Conservation (phyloP, 1,140 invertebrate species). For the Pristionchus pacificus region DNA sequence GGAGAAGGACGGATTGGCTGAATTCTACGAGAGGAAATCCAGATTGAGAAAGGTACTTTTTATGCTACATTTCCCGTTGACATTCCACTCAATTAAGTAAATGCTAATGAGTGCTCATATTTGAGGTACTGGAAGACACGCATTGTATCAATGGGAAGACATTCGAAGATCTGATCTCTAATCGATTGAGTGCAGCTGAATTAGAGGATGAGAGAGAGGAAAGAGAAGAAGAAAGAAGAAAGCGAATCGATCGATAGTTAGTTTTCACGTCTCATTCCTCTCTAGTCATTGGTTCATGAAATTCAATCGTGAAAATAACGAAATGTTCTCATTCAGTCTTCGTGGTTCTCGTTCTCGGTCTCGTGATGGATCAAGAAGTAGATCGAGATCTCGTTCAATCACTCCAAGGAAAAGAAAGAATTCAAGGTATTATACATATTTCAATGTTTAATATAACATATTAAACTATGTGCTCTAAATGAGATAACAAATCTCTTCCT, state of each 20-base stretch:
- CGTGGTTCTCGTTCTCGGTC: conserved; percentile 5
- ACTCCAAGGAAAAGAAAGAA: background rate
- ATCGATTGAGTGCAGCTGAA: background rate
- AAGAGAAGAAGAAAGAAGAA: conserved; percentile 8
- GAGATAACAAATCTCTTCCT: conserved; percentile 2
- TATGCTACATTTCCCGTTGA: background rate
- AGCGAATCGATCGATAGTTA: background rate
- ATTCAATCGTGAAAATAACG: background rate
- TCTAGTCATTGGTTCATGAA: background rate
- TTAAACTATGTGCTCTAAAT: background rate
- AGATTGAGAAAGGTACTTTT: conserved; percentile 13
- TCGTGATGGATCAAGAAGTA: background rate
- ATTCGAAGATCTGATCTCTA: conserved; percentile 13
- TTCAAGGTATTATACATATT: background rate
- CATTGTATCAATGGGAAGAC: conserved; percentile 11
- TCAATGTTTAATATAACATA: background rate
- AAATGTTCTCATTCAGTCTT: background rate
- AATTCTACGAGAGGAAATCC: conserved; percentile 21
- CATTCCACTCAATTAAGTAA: background rate
- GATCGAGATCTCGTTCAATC: conserved; percentile 4
- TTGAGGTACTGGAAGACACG: background rate
- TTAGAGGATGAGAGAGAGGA: conserved; percentile 9
- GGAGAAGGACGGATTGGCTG: conserved; percentile 12
- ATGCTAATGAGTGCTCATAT: background rate
- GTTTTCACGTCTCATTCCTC: background rate